Percentiles rank a stretch among this genome's conserved stretches.
Conservation (phyloP, 1,140 invertebrate genomes). For the Hylaeus anthracinus region DNA sequence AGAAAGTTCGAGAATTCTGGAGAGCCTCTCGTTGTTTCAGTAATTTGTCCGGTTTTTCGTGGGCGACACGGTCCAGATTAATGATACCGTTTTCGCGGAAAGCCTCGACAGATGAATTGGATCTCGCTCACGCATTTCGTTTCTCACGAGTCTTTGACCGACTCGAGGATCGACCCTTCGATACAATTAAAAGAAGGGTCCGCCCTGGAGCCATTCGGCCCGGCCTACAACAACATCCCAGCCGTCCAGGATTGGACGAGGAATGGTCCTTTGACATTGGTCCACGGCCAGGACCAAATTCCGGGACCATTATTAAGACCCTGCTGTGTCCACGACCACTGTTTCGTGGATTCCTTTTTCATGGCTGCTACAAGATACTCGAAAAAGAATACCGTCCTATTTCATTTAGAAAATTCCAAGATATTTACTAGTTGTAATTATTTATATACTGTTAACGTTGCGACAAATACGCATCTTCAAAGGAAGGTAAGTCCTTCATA, state of each 20-base stretch:
- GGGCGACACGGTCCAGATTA: conserved; percentile 15
- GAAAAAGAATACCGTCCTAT: background rate
- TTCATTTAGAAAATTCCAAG: too few relatives aligned
- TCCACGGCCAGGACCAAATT: conserved; percentile 56
- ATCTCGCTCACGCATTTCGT: conserved; percentile 11
- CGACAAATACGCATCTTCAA: too few relatives aligned
- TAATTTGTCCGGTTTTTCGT: conserved; percentile 25
- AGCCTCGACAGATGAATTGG: conserved; percentile 10
- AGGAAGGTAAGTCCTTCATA: too few relatives aligned
- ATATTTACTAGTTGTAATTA: too few relatives aligned
- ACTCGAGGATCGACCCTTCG: conserved; percentile 43
- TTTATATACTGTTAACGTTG: too few relatives aligned
- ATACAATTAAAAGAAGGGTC: conserved; percentile 70
- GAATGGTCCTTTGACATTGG: conserved; percentile 70
- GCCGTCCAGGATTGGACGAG: conserved; percentile 56
- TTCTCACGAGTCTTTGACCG: conserved; percentile 45
- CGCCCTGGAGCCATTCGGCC: conserved; percentile 72
- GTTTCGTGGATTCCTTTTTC: background rate
- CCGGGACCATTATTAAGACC: conserved; percentile 65
- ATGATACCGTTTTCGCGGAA: conserved; percentile 29
- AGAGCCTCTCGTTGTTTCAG: background rate
- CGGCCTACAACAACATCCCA: conserved; percentile 64
- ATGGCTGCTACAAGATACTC: conserved; percentile 9
- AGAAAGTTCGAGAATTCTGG: background rate
- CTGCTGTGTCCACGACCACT: conserved; percentile 52